Conservation (phyloP, 2,113 vertebrate genomes). For the Lanius ludovicianus region DNA sequence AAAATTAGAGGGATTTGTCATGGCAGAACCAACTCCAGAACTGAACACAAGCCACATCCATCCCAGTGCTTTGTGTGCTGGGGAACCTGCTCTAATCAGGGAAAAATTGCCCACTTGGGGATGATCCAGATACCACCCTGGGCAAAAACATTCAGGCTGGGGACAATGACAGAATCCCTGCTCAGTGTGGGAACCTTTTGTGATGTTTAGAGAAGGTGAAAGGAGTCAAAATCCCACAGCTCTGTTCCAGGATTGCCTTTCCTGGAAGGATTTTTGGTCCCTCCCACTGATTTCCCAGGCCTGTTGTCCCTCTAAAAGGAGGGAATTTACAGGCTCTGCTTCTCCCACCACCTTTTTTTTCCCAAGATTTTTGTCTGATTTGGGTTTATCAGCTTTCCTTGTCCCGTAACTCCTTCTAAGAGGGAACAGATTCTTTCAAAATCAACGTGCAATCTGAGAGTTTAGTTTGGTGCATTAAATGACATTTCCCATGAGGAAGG, state of each 20-base stretch:
- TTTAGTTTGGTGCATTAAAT: background rate
- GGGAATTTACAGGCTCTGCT: background rate
- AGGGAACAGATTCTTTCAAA: background rate
- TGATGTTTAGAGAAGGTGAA: background rate
- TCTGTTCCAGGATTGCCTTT: background rate
- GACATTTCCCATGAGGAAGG: background rate
- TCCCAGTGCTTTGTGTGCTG: background rate
- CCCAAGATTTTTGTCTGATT: background rate
- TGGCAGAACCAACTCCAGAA: background rate
- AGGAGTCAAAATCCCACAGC: background rate
- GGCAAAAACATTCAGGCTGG: background rate
- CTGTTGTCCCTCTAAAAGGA: background rate
- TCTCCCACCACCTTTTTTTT: accelerated
- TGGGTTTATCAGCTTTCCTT: background rate
- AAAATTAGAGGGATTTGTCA: slow-evolving; percentile 44
- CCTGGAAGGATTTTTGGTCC: background rate
- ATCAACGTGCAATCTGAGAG: background rate
- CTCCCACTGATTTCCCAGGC: background rate
- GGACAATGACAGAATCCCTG: background rate
- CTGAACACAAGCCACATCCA: background rate
- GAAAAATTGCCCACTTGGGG: background rate
- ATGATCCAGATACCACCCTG: background rate
- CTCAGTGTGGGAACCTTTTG: background rate
- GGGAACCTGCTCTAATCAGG: background rate
- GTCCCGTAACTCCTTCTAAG: background rate